Base-by-base conservation (phyloP, 2,797 vertebrate species). In the Tragopan temminckii region DNA sequence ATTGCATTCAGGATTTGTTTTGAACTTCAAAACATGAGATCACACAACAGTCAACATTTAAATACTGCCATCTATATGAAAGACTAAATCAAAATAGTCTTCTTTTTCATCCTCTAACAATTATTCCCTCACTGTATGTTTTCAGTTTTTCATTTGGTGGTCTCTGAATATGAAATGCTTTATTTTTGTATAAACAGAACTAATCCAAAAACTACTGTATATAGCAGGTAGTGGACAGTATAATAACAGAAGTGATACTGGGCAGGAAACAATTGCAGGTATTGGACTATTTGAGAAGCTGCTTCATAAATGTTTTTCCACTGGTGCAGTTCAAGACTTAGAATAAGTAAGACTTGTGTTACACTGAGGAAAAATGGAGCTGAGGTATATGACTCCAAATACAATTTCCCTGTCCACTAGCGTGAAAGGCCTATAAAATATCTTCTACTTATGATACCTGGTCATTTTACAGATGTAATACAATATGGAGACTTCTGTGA, bases 1-100 rank as follows among this genome's bases (percentile, higher is more conserved):
- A 95, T 96, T 95, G 75, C 79, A 94, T 96, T 94, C 92, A 91
- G 25, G 45, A 62, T 96, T 97, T 97, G 61, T 96, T 97, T 96
- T 75, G 93, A 95, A 96, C 71, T 97, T 97, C 87, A 93, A 95
- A 95, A 93, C 70, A 76, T n/a, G 64, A 86, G 89, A 88, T n/a
- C 35, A 72, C 85, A 96, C 77, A 80, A 14, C 85, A 95, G 79
- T 79, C 82, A 94, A 74, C 83, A 89, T 96, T 97, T 89, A 80
- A 96, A 95, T 38, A 78, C 74, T 85, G 67, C 20, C 43, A 91
- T 85, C 58, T 78, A 69, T 94, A 80, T 90, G 90, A 89, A 85
- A 94, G 57, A 76, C 66, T 85, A 90, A 82, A 95, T 93, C 67
- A 88, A 94, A 87, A 86, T 58, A 43, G 38, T 75, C 77, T 72